Percentiles rank a stretch among this genome's conserved stretches.
These are phyloP conservation scores for Naso thynnoides DNA, from an alignment of 2,797 vertebrate species.

Conservation along the genomic window DNA sequence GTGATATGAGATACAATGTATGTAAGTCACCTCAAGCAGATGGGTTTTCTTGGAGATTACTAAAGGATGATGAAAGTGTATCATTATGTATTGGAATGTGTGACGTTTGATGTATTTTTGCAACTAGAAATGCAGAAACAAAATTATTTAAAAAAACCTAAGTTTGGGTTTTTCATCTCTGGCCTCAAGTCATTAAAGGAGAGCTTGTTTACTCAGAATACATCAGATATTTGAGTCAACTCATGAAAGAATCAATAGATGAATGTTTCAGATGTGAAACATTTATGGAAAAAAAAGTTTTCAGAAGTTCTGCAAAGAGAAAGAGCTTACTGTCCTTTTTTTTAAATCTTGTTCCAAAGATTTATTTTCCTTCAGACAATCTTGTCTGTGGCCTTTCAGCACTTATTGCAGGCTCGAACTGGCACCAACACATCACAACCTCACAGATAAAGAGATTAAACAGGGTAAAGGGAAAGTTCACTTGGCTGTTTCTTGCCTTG, in stretches of 20 bases:
- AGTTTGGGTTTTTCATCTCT: no score
- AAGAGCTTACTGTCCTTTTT: no score
- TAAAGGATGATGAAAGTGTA: not conserved
- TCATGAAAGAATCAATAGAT: not conserved
- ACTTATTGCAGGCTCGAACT: conserved; percentile 29
- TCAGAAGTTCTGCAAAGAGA: no score
- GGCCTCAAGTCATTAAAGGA: not conserved
- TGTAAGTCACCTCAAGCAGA: not conserved
- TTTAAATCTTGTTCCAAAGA: not conserved
- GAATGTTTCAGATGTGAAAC: not conserved
- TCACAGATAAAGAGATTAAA: conserved; percentile 11
- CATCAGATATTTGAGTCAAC: no score
- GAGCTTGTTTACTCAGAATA: no score
- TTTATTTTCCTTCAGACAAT: conserved; percentile 20
- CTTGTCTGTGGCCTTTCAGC: conserved; percentile 41
- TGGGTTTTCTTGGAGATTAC: not conserved
- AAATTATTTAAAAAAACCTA: not conserved
- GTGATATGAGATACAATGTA: not conserved
- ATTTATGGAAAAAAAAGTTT: not conserved
- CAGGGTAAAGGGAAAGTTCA: not conserved
- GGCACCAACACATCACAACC: not conserved
- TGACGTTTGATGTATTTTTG: not conserved
- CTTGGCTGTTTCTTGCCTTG: not conserved
- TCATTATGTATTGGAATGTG: not conserved
- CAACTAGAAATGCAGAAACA: no score